These are phyloP conservation scores for Grallaria varia DNA, from an alignment of 2,113 vertebrate genomes.

Conservation along the genomic window DNA sequence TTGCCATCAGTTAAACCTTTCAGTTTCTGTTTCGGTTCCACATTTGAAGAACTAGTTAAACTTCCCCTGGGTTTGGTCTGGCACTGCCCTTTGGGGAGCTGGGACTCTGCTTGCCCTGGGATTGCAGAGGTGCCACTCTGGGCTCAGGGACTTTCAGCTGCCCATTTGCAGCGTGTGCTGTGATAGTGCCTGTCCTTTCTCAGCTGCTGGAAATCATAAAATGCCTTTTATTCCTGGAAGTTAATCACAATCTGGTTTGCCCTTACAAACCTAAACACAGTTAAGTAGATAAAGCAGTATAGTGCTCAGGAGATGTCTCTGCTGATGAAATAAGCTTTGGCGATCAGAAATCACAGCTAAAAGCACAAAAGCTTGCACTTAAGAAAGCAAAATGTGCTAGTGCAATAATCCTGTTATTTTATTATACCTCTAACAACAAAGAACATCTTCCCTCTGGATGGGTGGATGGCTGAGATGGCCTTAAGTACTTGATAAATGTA, in stretches of 20 bases:
- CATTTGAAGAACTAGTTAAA: not conserved
- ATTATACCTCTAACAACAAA: not conserved
- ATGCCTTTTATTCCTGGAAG: not conserved
- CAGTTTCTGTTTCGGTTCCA: not conserved
- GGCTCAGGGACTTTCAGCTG: not conserved
- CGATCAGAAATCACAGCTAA: not conserved
- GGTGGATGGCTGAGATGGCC: not conserved
- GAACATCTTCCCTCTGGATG: not conserved
- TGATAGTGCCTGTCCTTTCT: not conserved
- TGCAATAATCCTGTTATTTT: conserved; percentile 11
- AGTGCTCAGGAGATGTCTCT: not conserved
- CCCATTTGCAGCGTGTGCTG: accelerated
- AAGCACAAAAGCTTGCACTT: not conserved
- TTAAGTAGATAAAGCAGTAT: not conserved
- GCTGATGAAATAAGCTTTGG: not conserved
- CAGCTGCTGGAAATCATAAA: not conserved
- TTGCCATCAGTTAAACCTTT: not conserved
- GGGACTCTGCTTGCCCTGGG: not conserved
- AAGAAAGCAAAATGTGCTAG: not conserved
- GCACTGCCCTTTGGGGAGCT: not conserved
- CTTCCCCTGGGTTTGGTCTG: not conserved
- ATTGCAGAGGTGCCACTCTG: not conserved
- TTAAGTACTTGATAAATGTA: not conserved
- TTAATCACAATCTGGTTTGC: not conserved
- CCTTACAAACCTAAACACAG: not conserved